Evolutionary conservation across 2,113 vertebrate genomes (phyloP), one percentile per base, ranked within the genome.

Genomic region (Aix galericulata): DNA sequence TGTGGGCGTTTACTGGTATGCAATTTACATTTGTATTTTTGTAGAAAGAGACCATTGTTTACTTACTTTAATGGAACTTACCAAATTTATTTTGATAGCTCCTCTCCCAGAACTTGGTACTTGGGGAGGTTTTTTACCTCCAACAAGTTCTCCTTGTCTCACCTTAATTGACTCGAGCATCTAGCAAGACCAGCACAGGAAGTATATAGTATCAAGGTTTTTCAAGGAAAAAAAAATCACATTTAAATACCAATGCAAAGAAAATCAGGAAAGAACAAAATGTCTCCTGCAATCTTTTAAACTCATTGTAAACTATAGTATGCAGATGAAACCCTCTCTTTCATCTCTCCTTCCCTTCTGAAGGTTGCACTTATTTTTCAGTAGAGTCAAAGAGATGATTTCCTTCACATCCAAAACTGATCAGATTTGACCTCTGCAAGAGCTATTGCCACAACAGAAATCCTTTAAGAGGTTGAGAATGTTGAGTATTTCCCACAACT

Each of bases 11-110:
- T 92, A 75, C 68, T 26, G 60, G 72, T 48, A 88, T 60, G 64
- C 20, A 93, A 88, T 89, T 88, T 56, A 86, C 89, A 91, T 72
- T 72, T 83, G 48, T 34, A 46, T 83, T 91, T 72, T 52, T 86
- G 56, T 53, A 73, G 68, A 88, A 96, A 93, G 76, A 77, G 53
- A n/a, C 40, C 72, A 92, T 55, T 42, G 68, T 92, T 93, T 89
- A 72, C 83, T 94, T 91, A 91, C 85, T 93, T 95, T 83, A 94
- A 71, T 40, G 15, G 53, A n/a, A 93, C 56, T 92, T 66, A 80
- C 40, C 53, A 82, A 81, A 96, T 92, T 67, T 59, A 86, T 89
- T 94, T 95, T 91, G 96, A 96, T 92, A 95, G 89, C 26, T 31
- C 68, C 46, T 93, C 92, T 96, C 67, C 44, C 81, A 89, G 66